Conservation (phyloP, 2,888 invertebrate species). For the Diarsia dahlii region DNA sequence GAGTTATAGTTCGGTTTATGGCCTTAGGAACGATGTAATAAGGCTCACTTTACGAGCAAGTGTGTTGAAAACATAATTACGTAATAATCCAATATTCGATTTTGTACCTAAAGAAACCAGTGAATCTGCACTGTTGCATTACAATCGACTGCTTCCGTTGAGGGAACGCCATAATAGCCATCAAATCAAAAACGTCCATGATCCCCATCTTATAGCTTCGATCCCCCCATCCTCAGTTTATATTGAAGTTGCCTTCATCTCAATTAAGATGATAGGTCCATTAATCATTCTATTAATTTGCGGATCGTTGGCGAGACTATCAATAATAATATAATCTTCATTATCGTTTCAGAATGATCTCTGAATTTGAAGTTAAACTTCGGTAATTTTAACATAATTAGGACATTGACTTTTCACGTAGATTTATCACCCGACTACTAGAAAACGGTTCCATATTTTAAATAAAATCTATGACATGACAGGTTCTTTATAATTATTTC, state of each 20-base stretch:
- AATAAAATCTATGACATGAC: not conserved
- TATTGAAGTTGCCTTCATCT: slow-evolving; percentile 34
- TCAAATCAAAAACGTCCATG: slow-evolving; percentile 13
- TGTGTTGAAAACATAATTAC: too few species aligned
- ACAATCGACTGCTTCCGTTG: not conserved
- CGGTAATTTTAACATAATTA: not conserved
- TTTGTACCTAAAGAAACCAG: not conserved
- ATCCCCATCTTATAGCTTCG: not conserved
- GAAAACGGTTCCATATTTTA: not conserved
- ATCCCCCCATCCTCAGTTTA: not conserved
- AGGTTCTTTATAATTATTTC: not conserved
- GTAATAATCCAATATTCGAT: not conserved
- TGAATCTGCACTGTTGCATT: not conserved
- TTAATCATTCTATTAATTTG: slow-evolving; percentile 48
- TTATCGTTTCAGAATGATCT: not conserved
- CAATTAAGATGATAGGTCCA: slow-evolving; percentile 37
- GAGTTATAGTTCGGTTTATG: too few species aligned
- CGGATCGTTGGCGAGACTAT: slow-evolving; percentile 19
- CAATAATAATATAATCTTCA: slow-evolving; percentile 22
- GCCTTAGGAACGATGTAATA: too few species aligned
- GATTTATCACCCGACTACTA: not conserved
- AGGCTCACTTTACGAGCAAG: too few species aligned
- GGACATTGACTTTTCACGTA: not conserved
- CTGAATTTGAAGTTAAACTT: not conserved
- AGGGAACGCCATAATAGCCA: not conserved